Evolutionary conservation across 1,140 invertebrate genomes (phyloP).

Genomic region (Drosophila fuyamai): DNA sequence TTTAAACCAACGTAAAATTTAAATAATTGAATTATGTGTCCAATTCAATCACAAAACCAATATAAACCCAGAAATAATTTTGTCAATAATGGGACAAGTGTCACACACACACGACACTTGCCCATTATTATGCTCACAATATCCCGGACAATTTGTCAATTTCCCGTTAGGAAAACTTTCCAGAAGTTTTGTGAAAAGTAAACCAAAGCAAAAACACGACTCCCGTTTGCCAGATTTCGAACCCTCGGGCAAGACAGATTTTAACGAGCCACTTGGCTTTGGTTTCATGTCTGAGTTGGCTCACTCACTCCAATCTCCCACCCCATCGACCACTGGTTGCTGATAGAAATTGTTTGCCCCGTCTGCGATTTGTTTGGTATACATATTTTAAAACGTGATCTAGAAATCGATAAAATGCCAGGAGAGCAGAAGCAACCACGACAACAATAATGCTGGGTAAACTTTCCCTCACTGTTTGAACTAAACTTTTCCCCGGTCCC

Average conservation of each 20-base stretch:
- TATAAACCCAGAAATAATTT: slow-evolving; percentile 1
- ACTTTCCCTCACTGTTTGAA: slow-evolving; percentile 39
- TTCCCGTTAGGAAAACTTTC: slow-evolving; percentile 22
- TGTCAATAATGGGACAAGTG: slow-evolving; percentile 19
- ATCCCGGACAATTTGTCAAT: slow-evolving; percentile 1
- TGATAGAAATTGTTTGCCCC: slow-evolving; percentile 38
- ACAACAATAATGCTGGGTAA: slow-evolving; percentile 26
- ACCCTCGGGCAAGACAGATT: slow-evolving; percentile 28
- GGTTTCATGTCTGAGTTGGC: not conserved
- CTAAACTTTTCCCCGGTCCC: slow-evolving; percentile 21
- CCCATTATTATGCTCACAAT: slow-evolving; percentile 8
- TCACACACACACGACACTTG: slow-evolving; percentile 5
- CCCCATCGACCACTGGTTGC: slow-evolving; percentile 34
- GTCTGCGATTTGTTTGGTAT: slow-evolving; percentile 55
- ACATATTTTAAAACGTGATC: slow-evolving; percentile 59
- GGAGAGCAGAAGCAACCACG: slow-evolving; percentile 21
- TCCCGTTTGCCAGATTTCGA: slow-evolving; percentile 14
- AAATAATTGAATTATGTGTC: slow-evolving; percentile 13
- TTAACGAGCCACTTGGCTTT: slow-evolving; percentile 23
- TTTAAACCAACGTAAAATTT: not conserved
- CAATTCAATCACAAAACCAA: not conserved
- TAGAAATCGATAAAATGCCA: slow-evolving; percentile 69
- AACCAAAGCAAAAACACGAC: slow-evolving; percentile 6
- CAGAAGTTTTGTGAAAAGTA: slow-evolving; percentile 14
- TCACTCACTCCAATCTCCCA: slow-evolving; percentile 1